These are phyloP conservation scores for Tichodroma muraria DNA, from an alignment of 2,113 vertebrate species.

Conservation along the genomic window DNA sequence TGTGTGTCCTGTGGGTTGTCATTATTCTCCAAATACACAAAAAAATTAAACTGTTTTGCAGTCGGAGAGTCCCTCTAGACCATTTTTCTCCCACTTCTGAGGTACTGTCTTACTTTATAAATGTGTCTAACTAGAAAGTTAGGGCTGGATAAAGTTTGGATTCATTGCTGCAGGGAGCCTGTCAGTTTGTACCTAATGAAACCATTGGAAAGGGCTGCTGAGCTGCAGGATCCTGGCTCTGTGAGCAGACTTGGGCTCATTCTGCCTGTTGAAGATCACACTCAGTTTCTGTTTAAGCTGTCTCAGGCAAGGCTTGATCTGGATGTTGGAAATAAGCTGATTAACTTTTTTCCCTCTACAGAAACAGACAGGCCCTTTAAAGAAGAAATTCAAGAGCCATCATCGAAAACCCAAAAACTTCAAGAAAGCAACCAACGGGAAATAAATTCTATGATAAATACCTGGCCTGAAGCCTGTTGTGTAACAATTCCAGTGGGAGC, in stretches of 20 bases:
- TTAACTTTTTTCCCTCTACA: neutral
- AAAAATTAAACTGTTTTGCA: neutral
- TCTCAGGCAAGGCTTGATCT: neutral
- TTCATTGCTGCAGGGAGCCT: neutral
- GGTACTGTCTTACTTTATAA: neutral
- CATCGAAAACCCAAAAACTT: constrained; percentile 36
- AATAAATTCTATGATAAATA: neutral
- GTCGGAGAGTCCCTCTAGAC: neutral
- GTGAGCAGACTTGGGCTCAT: neutral
- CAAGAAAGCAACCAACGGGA: neutral
- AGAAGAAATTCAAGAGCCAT: constrained; percentile 57
- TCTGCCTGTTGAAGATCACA: neutral
- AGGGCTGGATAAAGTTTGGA: neutral
- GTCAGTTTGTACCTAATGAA: neutral
- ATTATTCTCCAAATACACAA: neutral
- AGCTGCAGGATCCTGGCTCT: neutral
- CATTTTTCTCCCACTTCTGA: neutral
- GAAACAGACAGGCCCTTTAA: constrained; percentile 43
- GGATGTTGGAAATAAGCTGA: neutral
- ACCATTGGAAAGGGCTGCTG: neutral
- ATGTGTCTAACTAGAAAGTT: accelerated
- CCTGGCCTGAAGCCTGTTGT: neutral
- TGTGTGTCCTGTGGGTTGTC: neutral
- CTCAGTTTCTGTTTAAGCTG: neutral
- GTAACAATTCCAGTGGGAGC: neutral